These are phyloP conservation scores for Papilio glaucus DNA, from an alignment of 1,140 invertebrate genomes.

Conservation along the genomic window DNA sequence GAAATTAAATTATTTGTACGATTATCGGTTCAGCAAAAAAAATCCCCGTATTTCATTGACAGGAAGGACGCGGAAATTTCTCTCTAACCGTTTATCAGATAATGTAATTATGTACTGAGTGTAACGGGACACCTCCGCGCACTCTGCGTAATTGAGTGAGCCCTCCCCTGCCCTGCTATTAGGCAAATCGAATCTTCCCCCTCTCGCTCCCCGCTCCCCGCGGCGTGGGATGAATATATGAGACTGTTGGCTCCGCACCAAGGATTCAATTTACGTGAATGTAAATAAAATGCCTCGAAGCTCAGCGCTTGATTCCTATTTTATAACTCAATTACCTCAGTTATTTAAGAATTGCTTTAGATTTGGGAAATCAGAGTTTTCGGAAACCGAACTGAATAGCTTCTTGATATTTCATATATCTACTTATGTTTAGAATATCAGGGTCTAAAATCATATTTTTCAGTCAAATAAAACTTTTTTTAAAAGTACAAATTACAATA, in stretches of 20 bases:
- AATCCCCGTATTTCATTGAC: not conserved
- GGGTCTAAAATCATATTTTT: not conserved
- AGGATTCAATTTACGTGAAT: constrained; percentile 78
- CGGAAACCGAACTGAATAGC: not conserved
- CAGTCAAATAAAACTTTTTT: no score
- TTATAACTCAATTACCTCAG: constrained; percentile 47
- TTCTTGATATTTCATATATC: not conserved
- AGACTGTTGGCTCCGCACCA: constrained; percentile 68
- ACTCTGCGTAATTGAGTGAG: constrained; percentile 79
- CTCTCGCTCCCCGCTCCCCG: constrained; percentile 43
- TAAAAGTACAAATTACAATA: no score
- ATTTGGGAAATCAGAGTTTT: not conserved
- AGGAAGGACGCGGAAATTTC: constrained; percentile 25
- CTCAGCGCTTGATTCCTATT: constrained; percentile 44
- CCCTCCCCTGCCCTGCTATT: constrained; percentile 72
- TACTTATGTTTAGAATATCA: not conserved
- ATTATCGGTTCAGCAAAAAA: not conserved
- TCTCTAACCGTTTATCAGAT: constrained; percentile 75
- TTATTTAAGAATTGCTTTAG: constrained; percentile 6
- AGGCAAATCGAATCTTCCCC: constrained; percentile 80
- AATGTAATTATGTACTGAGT: constrained; percentile 80
- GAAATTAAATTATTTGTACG: no score
- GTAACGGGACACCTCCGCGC: constrained; percentile 76
- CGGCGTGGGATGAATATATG: constrained; percentile 60
- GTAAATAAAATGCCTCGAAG: constrained; percentile 73